Evolutionary conservation across 2,797 vertebrate species (phyloP).

Genomic region (Phoxinus dragarum): DNA sequence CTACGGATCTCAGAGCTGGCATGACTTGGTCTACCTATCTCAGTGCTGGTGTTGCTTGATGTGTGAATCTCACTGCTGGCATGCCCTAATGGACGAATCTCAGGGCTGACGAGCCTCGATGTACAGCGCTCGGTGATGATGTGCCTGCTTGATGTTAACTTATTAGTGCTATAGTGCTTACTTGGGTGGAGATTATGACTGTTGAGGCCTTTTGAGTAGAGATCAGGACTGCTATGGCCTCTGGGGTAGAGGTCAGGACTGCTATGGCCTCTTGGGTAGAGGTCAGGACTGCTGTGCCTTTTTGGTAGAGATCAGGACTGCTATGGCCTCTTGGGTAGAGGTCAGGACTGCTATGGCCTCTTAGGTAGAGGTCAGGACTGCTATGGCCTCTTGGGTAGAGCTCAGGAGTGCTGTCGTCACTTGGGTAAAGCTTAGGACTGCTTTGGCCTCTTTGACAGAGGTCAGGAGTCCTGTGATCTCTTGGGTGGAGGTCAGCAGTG

Average conservation of each 20-base stretch:
- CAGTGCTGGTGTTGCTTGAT: conserved; percentile 1
- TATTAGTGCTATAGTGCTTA: too few species aligned
- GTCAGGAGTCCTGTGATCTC: too few species aligned
- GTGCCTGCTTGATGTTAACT: background rate
- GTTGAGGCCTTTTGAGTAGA: background rate
- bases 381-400: background rate
- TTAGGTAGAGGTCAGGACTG: background rate
- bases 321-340: background rate
- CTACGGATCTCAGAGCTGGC: background rate
- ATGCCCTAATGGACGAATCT: conserved; percentile 8
- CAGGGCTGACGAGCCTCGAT: background rate
- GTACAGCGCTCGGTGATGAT: background rate
- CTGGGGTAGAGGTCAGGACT: too few species aligned
- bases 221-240: too few species aligned
- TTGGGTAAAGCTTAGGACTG: background rate
- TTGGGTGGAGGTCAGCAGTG: too few species aligned
- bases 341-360: background rate
- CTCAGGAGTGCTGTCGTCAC: background rate
- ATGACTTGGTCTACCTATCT: background rate
- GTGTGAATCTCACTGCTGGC: conserved; percentile 9
- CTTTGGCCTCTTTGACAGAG: too few species aligned
- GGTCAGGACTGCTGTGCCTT: background rate
- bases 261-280: background rate
- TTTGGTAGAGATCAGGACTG: background rate
- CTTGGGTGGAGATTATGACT: background rate